Conservation (phyloP, 2,113 vertebrate genomes). For the Willisornis vidua region DNA sequence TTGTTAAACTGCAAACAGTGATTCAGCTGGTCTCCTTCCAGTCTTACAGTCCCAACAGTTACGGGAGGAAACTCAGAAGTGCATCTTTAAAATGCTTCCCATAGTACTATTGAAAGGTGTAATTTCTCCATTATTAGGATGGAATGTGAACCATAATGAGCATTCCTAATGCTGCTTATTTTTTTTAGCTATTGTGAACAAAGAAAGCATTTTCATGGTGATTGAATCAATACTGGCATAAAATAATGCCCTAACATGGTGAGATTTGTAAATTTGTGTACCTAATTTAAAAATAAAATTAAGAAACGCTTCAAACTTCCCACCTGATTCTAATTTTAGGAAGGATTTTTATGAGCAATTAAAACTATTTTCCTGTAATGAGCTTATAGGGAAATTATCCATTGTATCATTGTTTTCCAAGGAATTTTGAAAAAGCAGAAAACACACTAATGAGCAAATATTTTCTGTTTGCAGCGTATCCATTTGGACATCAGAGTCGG, state of each 20-base stretch:
- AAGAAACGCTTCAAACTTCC: background rate
- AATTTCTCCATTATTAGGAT: background rate
- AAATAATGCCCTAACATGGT: background rate
- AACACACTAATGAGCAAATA: background rate
- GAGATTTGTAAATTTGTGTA: background rate
- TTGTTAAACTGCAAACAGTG: background rate
- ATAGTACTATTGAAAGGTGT: background rate
- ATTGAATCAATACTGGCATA: background rate
- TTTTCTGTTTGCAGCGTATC: slow-evolving; percentile 77
- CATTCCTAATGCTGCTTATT: background rate
- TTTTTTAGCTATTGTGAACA: background rate
- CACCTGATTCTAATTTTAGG: background rate
- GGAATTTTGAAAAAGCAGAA: background rate
- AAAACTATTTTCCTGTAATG: background rate
- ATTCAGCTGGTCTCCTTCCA: background rate
- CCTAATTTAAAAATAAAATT: background rate
- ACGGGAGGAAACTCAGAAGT: background rate
- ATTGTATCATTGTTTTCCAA: background rate
- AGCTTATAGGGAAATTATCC: background rate
- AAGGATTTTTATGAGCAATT: background rate
- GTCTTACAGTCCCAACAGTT: background rate
- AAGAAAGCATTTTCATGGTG: background rate
- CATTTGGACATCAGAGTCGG: slow-evolving; percentile 89
- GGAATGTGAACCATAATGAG: background rate
- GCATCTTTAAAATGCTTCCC: background rate